A percentile compares a stretch with the other conserved stretches of the same genome.
Evolutionary conservation across 2,113 vertebrate species (phyloP).

Genomic region (Clarias batrachus): DNA sequence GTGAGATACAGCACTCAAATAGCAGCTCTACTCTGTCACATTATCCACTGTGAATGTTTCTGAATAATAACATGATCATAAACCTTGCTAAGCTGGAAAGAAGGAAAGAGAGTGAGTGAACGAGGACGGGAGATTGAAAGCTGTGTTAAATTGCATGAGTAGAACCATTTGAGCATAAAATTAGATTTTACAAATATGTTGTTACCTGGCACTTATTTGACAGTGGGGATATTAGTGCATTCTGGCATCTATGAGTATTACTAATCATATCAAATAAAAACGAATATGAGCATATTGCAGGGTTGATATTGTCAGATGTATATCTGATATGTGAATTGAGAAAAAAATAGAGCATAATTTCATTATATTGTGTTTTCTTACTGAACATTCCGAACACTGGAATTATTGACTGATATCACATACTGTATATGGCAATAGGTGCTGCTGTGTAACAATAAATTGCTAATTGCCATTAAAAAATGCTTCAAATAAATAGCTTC

Average conservation of each 20-base stretch:
- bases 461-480: constrained; percentile 42
- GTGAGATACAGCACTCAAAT: constrained; percentile 48
- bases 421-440: constrained; percentile 58
- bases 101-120: constrained; percentile 50
- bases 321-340: constrained; percentile 51
- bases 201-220: constrained; percentile 79
- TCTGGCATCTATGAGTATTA: constrained; percentile 69
- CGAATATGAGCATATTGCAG: constrained; percentile 55
- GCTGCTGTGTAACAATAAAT: constrained; percentile 40
- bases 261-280: constrained; percentile 77
- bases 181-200: constrained; percentile 84
- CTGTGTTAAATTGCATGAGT: constrained; percentile 76
- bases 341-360: constrained; percentile 57
- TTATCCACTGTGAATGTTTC: constrained; percentile 73
- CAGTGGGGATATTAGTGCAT: constrained; percentile 73
- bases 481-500: neutral
- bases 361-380: constrained; percentile 67
- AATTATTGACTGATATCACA: constrained; percentile 64
- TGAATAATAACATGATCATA: constrained; percentile 77
- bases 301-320: constrained; percentile 55
- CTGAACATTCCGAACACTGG: constrained; percentile 63
- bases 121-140: constrained; percentile 62
- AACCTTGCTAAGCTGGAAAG: constrained; percentile 64
- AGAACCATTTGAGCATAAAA: constrained; percentile 83
- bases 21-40: constrained; percentile 61